Percentiles rank a stretch among this genome's conserved stretches.
phyloP scores from a whole-genome alignment of 2,888 invertebrate genomes.

The Ferrisia virgata region DNA sequence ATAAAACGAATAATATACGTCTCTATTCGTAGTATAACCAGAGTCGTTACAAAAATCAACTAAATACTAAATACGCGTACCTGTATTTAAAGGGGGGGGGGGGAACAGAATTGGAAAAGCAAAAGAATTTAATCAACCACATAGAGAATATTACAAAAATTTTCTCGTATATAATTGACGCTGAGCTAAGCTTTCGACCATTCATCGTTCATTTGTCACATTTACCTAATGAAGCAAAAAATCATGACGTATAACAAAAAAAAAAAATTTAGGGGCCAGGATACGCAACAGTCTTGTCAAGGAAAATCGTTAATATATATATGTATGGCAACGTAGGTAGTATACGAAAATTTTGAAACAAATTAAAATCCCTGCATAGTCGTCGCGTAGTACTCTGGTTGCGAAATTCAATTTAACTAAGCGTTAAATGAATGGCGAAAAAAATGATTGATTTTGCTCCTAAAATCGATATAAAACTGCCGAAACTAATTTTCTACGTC shows the following conservation, averaged over 20 bases:
- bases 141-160: background rate
- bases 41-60: background rate
- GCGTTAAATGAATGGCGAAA: background rate
- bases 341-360: background rate
- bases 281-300: background rate
- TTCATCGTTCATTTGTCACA: conserved; percentile 2
- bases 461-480: background rate
- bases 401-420: background rate
- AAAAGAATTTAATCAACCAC: background rate
- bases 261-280: background rate
- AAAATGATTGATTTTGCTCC: background rate
- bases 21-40: background rate
- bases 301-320: background rate
- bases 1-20: background rate
- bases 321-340: background rate
- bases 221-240: background rate
- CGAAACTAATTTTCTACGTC: background rate
- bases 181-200: background rate
- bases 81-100: too few relatives aligned
- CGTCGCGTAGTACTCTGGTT: background rate
- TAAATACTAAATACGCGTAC: background rate
- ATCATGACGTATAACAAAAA: background rate
- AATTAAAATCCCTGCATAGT: background rate
- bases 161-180: conserved; percentile 7
- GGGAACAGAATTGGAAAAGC: too few relatives aligned